Evolutionary conservation across 2,888 invertebrate species (phyloP), one percentile per base, ranked within the genome.

Genomic region (Abrostola tripartita): DNA sequence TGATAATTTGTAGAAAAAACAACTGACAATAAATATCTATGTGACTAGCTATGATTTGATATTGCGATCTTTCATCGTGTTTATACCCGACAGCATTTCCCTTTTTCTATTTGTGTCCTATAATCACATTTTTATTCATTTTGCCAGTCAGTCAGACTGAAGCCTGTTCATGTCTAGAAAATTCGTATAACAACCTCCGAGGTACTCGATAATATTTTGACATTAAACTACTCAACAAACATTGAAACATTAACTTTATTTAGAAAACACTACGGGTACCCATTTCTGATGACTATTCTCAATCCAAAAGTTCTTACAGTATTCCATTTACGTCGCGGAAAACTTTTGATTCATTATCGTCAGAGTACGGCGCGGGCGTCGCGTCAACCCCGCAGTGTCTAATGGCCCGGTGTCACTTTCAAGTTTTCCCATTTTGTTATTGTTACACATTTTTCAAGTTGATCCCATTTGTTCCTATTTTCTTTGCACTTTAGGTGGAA

Each of bases 381-480:
- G 66, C 75, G 75, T 81, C 84, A 76, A 74, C 66, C 79, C 78
- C 76, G 78, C 79, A 81, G 68, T 82, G 83, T 82, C 85, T 90
- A 90, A 90, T 89, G 88, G 88, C 71, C 81, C 85, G 80, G 85
- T 86, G 88, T 90, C 89, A 89, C 88, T 90, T 83, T 86, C 84
- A 89, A 90, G 85, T 90, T 90, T 86, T 83, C 82, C 85, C 86
- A 88, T 90, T 89, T 84, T 83, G 85, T 90, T 90, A 90, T 90
- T 89, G 88, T 87, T 86, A 87, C 83, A 88, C 88, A 89, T 90
- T 90, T 89, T 88, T 90, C 87, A 88, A 89, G 84, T 81, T 86
- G 85, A 88, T 88, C 87, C 85, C 88, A 89, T 90, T 90, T 89
- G 87, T 89, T 86, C 82, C 81, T 83, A 81, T 84, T 83, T 80